A percentile compares a stretch with the other conserved stretches of the same genome.
phyloP scores from a whole-genome alignment of 2,113 vertebrate genomes.

The Pelmatolapia mariae region DNA sequence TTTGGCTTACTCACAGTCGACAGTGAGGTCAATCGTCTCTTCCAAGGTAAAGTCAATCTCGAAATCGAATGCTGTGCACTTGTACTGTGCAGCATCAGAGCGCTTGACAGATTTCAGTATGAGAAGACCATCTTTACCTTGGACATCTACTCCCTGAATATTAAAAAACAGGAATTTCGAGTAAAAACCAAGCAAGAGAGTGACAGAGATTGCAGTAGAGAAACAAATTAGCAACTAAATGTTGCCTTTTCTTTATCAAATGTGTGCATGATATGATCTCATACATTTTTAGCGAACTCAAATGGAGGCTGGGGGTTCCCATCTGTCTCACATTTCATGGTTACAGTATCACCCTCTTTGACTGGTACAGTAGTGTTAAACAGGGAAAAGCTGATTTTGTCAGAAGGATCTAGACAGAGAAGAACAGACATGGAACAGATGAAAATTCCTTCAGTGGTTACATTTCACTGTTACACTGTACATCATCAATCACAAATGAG shows the following conservation, averaged over 20 bases:
- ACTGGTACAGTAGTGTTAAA: constrained; percentile 52
- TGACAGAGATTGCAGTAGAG: neutral
- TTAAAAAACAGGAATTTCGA: neutral
- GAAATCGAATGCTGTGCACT: constrained; percentile 72
- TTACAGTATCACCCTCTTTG: constrained; percentile 80
- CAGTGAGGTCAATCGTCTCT: constrained; percentile 31
- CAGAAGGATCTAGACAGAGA: constrained; percentile 74
- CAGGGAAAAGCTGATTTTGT: constrained; percentile 70
- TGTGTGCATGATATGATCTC: neutral
- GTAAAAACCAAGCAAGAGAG: neutral
- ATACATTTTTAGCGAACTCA: constrained; percentile 68
- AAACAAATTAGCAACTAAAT: neutral
- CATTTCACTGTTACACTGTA: neutral
- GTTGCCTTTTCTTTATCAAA: neutral
- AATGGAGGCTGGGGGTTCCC: constrained; percentile 78
- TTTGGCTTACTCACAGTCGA: constrained; percentile 76
- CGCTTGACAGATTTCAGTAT: constrained; percentile 62
- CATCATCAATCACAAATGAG: neutral
- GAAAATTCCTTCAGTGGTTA: neutral
- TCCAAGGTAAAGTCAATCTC: constrained; percentile 42
- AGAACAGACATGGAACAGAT: constrained; percentile 17
- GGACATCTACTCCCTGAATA: accelerated
- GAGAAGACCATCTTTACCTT: neutral
- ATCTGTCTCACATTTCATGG: constrained; percentile 76
- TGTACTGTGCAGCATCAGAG: constrained; percentile 60